phyloP scores from a whole-genome alignment of 2,113 vertebrate genomes.

The Pterocles orientalis region DNA sequence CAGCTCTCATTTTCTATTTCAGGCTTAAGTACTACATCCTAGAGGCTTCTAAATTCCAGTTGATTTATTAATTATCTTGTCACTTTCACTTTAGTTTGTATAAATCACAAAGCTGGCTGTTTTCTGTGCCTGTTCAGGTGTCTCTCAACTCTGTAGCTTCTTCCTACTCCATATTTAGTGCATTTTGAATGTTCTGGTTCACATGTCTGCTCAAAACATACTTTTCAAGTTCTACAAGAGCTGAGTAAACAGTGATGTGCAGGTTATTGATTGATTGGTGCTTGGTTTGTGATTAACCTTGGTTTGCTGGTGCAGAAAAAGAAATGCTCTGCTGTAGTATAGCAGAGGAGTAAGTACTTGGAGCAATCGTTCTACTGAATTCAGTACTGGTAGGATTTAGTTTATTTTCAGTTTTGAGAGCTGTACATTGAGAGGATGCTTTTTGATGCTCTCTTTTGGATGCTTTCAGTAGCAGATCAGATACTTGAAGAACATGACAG shows the following conservation, averaged over 20 bases:
- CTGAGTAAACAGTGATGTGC: not conserved
- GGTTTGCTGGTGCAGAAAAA: not conserved
- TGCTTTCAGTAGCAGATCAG: not conserved
- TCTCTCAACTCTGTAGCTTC: not conserved
- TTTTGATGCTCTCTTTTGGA: not conserved
- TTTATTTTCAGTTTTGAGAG: not conserved
- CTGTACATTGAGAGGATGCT: not conserved
- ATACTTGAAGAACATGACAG: not conserved
- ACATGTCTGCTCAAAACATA: not conserved
- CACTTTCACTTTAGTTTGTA: not conserved
- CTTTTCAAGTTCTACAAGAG: not conserved
- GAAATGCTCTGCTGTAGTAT: not conserved
- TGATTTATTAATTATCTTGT: conserved; percentile 36
- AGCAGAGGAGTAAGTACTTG: not conserved
- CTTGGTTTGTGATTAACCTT: not conserved
- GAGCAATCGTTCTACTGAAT: not conserved
- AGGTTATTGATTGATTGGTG: not conserved
- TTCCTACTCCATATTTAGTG: not conserved
- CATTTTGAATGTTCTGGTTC: not conserved
- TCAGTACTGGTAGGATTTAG: not conserved
- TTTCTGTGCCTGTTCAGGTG: not conserved
- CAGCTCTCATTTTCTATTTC: conserved; percentile 20
- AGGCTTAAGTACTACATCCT: not conserved
- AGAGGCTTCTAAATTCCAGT: not conserved
- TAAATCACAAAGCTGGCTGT: not conserved